These are phyloP conservation scores for Toxonevra muliebris DNA, from an alignment of 2,888 invertebrate species.

Conservation along the genomic window DNA sequence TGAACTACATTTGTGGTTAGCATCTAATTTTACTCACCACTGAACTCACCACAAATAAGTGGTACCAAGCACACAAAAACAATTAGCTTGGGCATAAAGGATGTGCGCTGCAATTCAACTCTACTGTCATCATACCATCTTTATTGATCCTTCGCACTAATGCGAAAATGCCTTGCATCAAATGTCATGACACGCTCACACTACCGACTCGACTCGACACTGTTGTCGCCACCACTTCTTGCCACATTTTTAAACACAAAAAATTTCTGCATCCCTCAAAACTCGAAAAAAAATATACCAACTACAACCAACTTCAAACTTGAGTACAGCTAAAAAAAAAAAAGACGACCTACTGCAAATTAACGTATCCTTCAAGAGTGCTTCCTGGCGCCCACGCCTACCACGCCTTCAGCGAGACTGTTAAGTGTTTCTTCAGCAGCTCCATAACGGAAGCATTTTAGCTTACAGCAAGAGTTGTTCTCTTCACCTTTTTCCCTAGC, in stretches of 20 bases:
- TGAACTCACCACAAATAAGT: slow-evolving; percentile 10
- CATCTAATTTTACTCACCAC: background rate
- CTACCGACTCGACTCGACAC: too few relatives aligned
- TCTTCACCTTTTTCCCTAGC: too few relatives aligned
- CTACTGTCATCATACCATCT: slow-evolving; percentile 19
- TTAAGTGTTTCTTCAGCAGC: slow-evolving; percentile 56
- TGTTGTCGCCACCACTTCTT: slow-evolving; percentile 16
- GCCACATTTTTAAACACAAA: slow-evolving; percentile 24
- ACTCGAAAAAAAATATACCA: slow-evolving; percentile 21
- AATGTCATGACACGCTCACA: slow-evolving; percentile 18
- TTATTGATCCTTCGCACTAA: slow-evolving; percentile 36
- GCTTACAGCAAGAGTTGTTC: slow-evolving; percentile 6
- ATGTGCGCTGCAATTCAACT: too few relatives aligned
- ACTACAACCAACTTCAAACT: background rate
- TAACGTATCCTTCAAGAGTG: slow-evolving; percentile 27
- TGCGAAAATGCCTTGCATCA: slow-evolving; percentile 45
- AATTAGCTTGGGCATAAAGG: too few relatives aligned
- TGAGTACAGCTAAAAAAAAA: slow-evolving; percentile 13
- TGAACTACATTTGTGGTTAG: background rate
- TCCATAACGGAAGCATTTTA: slow-evolving; percentile 54
- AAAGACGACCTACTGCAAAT: slow-evolving; percentile 32
- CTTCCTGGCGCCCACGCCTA: slow-evolving; percentile 12
- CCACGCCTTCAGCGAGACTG: slow-evolving; percentile 36
- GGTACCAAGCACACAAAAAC: slow-evolving; percentile 27
- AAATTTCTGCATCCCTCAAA: slow-evolving; percentile 29